Evolutionary conservation across 2,888 invertebrate genomes (phyloP).

Genomic region (Aphidius colemani): DNA sequence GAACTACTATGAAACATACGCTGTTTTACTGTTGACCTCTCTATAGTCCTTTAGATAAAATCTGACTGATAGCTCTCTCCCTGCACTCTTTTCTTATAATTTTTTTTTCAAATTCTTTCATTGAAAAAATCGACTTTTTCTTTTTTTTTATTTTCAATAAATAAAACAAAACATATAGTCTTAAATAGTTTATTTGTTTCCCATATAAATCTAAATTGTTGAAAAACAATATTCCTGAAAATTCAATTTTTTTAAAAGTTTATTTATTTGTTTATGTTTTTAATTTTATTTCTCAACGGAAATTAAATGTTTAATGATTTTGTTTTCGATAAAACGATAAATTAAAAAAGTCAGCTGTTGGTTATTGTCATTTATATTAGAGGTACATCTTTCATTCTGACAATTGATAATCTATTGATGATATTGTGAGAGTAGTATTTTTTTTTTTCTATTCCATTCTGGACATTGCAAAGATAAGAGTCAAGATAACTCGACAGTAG

Average conservation of each 20-base stretch:
- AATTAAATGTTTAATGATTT: background rate
- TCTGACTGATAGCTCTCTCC: constrained; percentile 15
- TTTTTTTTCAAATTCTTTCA: background rate
- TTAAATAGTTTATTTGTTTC: no score
- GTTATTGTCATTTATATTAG: background rate
- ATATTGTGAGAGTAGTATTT: constrained; percentile 30
- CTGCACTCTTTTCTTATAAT: constrained; percentile 4
- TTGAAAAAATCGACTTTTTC: no score
- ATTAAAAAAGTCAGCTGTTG: no score
- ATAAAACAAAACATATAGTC: no score
- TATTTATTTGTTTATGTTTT: background rate
- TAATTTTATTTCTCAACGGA: background rate
- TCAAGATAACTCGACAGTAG: constrained; percentile 45
- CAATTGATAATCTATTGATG: constrained; percentile 42
- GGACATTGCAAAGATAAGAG: constrained; percentile 51
- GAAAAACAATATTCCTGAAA: no score
- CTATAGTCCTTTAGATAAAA: constrained; percentile 17
- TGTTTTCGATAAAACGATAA: constrained; percentile 1
- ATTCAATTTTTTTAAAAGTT: no score
- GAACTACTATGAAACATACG: constrained; percentile 8
- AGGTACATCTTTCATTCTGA: constrained; percentile 44
- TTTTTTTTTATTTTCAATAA: no score
- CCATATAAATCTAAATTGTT: no score
- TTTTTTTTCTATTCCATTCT: no score
- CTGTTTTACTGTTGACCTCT: constrained; percentile 2